Base-by-base conservation (phyloP, 2,797 vertebrate genomes). In the Macroramphosus scolopax region DNA sequence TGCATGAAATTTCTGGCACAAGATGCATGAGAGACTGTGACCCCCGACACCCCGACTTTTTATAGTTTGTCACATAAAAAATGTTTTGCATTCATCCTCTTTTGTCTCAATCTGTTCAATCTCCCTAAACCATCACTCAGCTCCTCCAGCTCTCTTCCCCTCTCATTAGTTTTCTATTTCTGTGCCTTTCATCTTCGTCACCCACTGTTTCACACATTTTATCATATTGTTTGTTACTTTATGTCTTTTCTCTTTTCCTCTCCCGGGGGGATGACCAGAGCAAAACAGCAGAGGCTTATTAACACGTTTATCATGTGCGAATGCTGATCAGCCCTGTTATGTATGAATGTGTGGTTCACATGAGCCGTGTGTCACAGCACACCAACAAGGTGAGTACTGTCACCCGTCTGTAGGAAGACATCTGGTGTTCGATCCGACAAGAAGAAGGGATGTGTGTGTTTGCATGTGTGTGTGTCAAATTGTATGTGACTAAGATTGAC, bases 371-470 rank as follows among this genome's bases (percentile, higher is more conserved):
- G 62, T 77, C 60, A 65, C 74, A 63, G 48, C 41, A 75, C 68
- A 72, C 67, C 68, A 76, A 63, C 56, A 68, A 68, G 18, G 53
- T 53, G 37, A 43, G 18, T 31, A 48, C 62, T 68, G 62, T 74
- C 74, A 75, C 55, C 50, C 12, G 32, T 71, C 71, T n/a, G n/a
- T n/a, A n/a, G n/a, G n/a, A n/a, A n/a, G n/a, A n/a, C n/a, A n/a
- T n/a, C n/a, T n/a, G n/a, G n/a, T n/a, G n/a, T n/a, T n/a, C n/a
- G n/a, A n/a, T n/a, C n/a, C n/a, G n/a, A n/a, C n/a, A n/a, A n/a
- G n/a, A n/a, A n/a, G n/a, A n/a, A n/a, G n/a, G n/a, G n/a, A n/a
- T n/a, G n/a, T n/a, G n/a, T n/a, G n/a, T n/a, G n/a, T n/a, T n/a
- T n/a, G n/a, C n/a, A n/a, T n/a, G n/a, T n/a, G n/a, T n/a, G n/a